Evolutionary conservation across 2,113 vertebrate genomes (phyloP).

Genomic region (Lepisosteus osseus): DNA sequence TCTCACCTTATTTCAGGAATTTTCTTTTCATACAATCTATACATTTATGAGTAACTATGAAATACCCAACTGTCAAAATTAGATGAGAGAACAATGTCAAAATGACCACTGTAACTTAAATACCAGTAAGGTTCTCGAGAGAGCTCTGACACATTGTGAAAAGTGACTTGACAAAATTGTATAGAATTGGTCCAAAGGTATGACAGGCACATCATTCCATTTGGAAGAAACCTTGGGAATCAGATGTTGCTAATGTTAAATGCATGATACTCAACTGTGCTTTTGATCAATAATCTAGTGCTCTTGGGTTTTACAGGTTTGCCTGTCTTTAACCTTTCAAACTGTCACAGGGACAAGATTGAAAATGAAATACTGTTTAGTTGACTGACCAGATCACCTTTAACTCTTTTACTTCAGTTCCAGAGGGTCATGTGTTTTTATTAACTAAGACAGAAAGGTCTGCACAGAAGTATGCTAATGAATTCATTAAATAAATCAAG

Average conservation of each 20-base stretch:
- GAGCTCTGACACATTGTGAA: conserved; percentile 1
- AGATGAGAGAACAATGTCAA: neutral
- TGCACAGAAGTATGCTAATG: no score
- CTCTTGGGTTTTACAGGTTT: neutral
- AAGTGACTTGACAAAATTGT: neutral
- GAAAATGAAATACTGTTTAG: conserved; percentile 4
- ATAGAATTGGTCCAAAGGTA: neutral
- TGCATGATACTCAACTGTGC: conserved; percentile 9
- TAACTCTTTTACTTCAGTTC: conserved; percentile 6
- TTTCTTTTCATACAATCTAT: no score
- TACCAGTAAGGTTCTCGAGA: neutral
- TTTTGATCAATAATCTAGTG: conserved; percentile 9
- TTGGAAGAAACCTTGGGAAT: neutral
- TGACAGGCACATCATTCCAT: neutral
- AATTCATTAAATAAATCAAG: no score
- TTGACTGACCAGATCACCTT: conserved; percentile 11
- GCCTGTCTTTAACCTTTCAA: conserved; percentile 3
- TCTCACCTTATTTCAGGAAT: no score
- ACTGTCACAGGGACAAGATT: conserved; percentile 1
- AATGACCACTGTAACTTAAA: neutral
- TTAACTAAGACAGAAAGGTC: neutral
- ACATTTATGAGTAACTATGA: no score
- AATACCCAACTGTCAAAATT: neutral
- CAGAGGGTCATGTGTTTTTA: conserved; percentile 3
- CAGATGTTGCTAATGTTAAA: conserved; percentile 11